Conservation (phyloP, 2,797 vertebrate genomes). For the Enteromius treurensis region DNA sequence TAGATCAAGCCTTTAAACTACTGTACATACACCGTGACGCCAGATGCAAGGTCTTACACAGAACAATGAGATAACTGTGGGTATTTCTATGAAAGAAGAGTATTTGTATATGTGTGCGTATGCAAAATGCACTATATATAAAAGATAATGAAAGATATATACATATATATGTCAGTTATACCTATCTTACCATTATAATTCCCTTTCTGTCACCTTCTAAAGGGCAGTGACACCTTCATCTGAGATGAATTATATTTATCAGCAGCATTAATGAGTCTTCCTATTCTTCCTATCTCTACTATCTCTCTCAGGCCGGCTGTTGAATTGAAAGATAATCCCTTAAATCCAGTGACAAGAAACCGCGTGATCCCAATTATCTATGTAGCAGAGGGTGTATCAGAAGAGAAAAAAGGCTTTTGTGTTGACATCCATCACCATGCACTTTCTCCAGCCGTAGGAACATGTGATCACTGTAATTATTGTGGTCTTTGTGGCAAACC, state of each 20-base stretch:
- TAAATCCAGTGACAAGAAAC: slow-evolving; percentile 51
- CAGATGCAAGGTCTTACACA: too few species aligned
- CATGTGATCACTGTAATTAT: slow-evolving; percentile 28
- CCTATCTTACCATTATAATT: background rate
- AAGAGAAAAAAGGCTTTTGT: slow-evolving; percentile 35
- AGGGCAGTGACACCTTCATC: slow-evolving; percentile 16
- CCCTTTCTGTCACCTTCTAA: slow-evolving; percentile 14
- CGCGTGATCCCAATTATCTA: slow-evolving; percentile 48
- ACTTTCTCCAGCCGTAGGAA: slow-evolving; percentile 24
- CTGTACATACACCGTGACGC: too few species aligned
- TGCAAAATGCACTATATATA: background rate
- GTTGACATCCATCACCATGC: slow-evolving; percentile 40
- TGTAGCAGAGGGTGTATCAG: slow-evolving; percentile 18
- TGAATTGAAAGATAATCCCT: slow-evolving; percentile 52
- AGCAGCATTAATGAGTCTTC: slow-evolving; percentile 37
- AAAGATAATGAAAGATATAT: background rate
- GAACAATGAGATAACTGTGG: too few species aligned
- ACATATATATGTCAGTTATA: too few species aligned
- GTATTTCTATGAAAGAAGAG: too few species aligned
- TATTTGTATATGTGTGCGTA: too few species aligned
- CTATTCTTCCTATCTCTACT: too few species aligned
- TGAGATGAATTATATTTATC: slow-evolving; percentile 43
- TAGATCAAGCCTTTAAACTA: too few species aligned
- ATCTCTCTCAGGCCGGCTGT: slow-evolving; percentile 17
- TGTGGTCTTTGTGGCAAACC: background rate